phyloP scores from a whole-genome alignment of 2,888 invertebrate genomes.

The Fragum sueziense region DNA sequence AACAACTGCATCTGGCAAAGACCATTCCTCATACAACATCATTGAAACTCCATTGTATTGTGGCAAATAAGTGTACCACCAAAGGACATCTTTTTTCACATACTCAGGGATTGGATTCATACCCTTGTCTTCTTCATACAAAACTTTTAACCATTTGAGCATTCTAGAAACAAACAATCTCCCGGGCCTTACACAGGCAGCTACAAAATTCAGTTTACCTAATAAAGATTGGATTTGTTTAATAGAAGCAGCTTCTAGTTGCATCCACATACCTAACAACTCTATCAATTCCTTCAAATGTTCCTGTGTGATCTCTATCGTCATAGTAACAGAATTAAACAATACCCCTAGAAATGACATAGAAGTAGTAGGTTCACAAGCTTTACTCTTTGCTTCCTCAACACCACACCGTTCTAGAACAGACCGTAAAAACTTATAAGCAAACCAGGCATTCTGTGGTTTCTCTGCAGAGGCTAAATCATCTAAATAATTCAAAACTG shows the following conservation, averaged over 20 bases:
- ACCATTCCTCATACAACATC: too few relatives aligned
- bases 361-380: neutral
- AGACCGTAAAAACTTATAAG: neutral
- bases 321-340: neutral
- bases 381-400: neutral
- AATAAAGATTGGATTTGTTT: neutral
- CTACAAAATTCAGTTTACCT: neutral
- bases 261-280: neutral
- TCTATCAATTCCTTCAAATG: neutral
- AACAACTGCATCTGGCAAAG: too few relatives aligned
- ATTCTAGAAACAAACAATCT: neutral
- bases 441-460: neutral
- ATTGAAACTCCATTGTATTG: too few relatives aligned
- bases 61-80: neutral
- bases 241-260: neutral
- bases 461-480: neutral
- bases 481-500: slow-evolving; percentile 8
- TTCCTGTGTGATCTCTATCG: neutral
- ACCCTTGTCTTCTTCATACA: neutral
- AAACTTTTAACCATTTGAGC: neutral
- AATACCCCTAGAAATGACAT: neutral
- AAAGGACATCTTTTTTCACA: neutral
- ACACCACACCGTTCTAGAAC: neutral
- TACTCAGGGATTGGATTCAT: neutral
- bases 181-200: neutral